Percentiles rank a stretch among this genome's conserved stretches.
Conservation (phyloP, 2,797 vertebrate species). For the Pelochelys cantorii region DNA sequence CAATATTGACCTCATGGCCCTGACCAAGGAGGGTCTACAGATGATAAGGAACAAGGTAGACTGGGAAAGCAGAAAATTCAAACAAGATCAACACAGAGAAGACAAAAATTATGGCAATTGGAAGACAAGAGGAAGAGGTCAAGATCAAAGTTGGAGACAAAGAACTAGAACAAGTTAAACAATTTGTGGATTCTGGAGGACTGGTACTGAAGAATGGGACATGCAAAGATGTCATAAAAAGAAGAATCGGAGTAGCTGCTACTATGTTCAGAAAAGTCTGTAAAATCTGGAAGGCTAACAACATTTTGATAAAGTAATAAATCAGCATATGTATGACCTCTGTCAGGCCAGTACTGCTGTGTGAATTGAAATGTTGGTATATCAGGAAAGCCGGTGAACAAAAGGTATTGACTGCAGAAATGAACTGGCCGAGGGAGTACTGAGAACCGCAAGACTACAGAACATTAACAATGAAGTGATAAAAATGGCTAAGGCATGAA, state of each 20-base stretch:
- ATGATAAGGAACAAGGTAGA: neutral
- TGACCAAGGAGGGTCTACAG: neutral
- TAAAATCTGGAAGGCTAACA: neutral
- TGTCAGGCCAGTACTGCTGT: neutral
- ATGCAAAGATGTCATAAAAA: neutral
- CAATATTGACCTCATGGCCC: neutral
- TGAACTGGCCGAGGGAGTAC: neutral
- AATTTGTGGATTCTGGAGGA: neutral
- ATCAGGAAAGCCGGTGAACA: neutral
- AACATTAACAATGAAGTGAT: neutral
- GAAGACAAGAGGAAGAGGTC: neutral
- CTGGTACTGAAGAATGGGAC: neutral
- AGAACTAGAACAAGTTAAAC: neutral
- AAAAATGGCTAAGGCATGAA: neutral
- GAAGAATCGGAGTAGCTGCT: neutral
- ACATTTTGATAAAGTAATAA: neutral
- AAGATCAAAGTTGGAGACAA: neutral
- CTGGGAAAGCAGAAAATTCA: neutral
- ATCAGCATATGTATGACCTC: neutral
- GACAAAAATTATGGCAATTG: neutral
- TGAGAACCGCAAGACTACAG: neutral
- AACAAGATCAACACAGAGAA: neutral
- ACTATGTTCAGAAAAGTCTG: neutral
- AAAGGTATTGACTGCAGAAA: neutral
- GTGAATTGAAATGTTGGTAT: neutral